Base-by-base conservation (phyloP, 1,140 invertebrate species). In the Leptinotarsa undecemlineata region DNA sequence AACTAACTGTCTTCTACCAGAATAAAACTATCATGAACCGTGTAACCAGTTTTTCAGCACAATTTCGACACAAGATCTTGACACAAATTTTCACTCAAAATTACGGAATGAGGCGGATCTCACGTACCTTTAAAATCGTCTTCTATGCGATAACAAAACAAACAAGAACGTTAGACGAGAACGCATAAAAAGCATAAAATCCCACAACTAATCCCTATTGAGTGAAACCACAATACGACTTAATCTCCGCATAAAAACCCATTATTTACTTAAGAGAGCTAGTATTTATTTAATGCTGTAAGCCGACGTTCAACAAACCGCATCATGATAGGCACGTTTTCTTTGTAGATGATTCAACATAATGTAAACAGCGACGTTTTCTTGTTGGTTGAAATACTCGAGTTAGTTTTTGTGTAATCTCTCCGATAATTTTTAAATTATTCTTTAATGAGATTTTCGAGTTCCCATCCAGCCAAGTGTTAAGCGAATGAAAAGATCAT, bases 301-400 rank as follows among this genome's bases (percentile, higher is more conserved):
- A 67, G 63, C 73, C 73, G 73, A 61, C 69, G 73, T 74, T 74
- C 69, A 74, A 74, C 73, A 74, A 74, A 74, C 73, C 73, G 62
- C 73, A 62, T 69, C 73, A 69, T 62, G 73, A 74, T 70, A 62
- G 73, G 67, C 66, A 69, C 67, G 73, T 69, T 70, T 74, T 70
- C 73, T 74, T 70, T 74, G 67, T 74, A 61, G 23, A 20, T 68
- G 72, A 74, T 23, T 67, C 64, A 67, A 42, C 17, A 17, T 23
- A 67, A 67, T 67, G 73, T 70, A 74, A 74, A 74, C 73, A 74
- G 62, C 66, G 33, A 64, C 33, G 26, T 42, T 67, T 57, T 42
- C 33, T 63, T 67, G 64, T 67, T 23, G 64, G 15, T 67, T 42
- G n/a, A 67, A 67, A 67, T 42, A 42, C 42, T 67, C 26, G 15